Conservation (phyloP, 2,797 vertebrate genomes). For the Mus minutoides region DNA sequence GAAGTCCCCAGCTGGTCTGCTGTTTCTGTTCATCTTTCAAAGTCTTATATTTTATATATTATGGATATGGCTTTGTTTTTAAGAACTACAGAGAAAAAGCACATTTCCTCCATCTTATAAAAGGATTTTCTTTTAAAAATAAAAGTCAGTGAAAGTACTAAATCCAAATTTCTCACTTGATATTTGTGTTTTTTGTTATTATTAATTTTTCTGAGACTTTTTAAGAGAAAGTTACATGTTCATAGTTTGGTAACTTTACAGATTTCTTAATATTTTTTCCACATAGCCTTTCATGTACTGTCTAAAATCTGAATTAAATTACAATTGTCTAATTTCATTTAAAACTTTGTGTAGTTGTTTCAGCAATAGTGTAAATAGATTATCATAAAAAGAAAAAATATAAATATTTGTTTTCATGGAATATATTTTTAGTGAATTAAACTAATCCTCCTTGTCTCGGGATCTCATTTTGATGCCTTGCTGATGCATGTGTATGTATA, state of each 20-base stretch:
- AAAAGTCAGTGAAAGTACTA: constrained; percentile 79
- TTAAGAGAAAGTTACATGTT: constrained; percentile 3
- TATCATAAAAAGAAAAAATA: constrained; percentile 55
- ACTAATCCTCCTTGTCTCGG: neutral
- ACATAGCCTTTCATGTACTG: constrained; percentile 62
- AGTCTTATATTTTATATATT: constrained; percentile 7
- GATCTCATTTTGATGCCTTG: neutral
- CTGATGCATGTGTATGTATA: neutral
- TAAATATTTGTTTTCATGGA: constrained; percentile 40
- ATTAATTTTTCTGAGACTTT: constrained; percentile 40
- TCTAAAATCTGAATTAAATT: constrained; percentile 35
- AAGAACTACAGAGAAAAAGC: neutral
- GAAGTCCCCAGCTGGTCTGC: neutral
- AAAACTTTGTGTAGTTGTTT: constrained; percentile 30
- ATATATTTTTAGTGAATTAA: constrained; percentile 42
- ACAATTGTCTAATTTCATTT: neutral
- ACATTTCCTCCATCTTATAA: neutral
- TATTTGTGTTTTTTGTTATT: constrained; percentile 40
- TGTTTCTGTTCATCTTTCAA: neutral
- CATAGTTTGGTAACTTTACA: neutral
- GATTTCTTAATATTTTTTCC: constrained; percentile 68
- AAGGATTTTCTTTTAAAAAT: constrained; percentile 30
- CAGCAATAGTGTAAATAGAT: neutral
- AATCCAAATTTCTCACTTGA: constrained; percentile 74
- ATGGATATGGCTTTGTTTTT: neutral